Base-by-base conservation (phyloP, 2,888 invertebrate species). In the Lithophane leautieri region DNA sequence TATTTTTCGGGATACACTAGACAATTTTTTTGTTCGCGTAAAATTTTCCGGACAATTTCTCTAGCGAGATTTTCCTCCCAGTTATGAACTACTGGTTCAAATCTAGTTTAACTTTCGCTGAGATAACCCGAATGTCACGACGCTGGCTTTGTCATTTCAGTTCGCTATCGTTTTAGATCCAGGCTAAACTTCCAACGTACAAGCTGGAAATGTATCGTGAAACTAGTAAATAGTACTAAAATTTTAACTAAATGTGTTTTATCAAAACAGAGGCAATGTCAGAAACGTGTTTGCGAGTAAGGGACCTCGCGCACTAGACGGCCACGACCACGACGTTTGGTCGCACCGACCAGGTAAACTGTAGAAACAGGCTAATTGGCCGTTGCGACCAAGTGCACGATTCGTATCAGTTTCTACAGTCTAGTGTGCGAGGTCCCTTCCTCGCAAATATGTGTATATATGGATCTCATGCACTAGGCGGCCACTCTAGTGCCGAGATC, bases 91-190 rank as follows among this genome's bases (percentile, higher is more conserved):
- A 52, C 9, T 67, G 66, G 71, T 72, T 78, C 56, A 61, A 72
- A 78, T 78, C 73, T 84, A 81, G 84, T 83, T 83, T 72, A 83
- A 84, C 74, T 81, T 83, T 81, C 66, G n/a, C 78, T 63, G 67
- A 58, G 84, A 84, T 84, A 81, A 74, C 73, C 73, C 58, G 56
- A 78, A 78, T 73, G 58, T 61, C 71, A 54, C 12, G 62, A 71
- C 50, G 77, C 58, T 77, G 70, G 50, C 62, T 83, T 71, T 73
- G 73, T 77, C 68, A 83, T 65, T 80, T 69, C 22, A 80, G 63
- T 83, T 81, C 11, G 73, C 79, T 81, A 81, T 76, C 80, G 72
- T 85, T 88, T 81, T 70, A 84, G 78, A 73, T 70, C 73, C 70
- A n/a, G 47, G 54, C 12, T 69, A 60, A 77, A 81, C 68, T 83